Percentiles rank a stretch among this genome's conserved stretches.
Conservation (phyloP, 2,888 invertebrate genomes). For the Trisateles emortualis region DNA sequence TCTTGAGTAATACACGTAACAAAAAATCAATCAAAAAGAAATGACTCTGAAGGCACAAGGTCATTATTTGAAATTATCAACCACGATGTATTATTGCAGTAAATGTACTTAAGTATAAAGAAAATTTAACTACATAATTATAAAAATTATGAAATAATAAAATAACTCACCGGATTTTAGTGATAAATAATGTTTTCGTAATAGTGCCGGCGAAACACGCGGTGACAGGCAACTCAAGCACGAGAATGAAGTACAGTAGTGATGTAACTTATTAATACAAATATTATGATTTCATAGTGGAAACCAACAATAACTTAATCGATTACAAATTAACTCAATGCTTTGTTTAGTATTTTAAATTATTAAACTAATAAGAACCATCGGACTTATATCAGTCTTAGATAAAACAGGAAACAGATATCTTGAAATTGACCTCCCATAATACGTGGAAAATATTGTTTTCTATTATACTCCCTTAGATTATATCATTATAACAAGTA, state of each 20-base stretch:
- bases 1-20: conserved; percentile 28
- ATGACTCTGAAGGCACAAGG: conserved; percentile 44
- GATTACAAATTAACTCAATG: too few relatives aligned
- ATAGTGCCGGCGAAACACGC: conserved; percentile 73
- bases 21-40: conserved; percentile 48
- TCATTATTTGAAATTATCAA: conserved; percentile 22
- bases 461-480: too few relatives aligned
- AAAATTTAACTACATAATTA: conserved; percentile 19
- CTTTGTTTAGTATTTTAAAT: too few relatives aligned
- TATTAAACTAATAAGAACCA: too few relatives aligned
- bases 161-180: conserved; percentile 57
- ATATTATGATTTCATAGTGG: not conserved
- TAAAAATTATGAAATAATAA: conserved; percentile 21
- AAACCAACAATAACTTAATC: too few relatives aligned
- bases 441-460: too few relatives aligned
- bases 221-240: conserved; percentile 54
- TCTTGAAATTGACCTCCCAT: too few relatives aligned
- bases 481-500: too few relatives aligned
- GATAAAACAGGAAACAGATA: too few relatives aligned
- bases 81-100: not conserved
- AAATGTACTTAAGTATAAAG: conserved; percentile 3
- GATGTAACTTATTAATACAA: conserved; percentile 1
- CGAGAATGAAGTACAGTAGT: conserved; percentile 31
- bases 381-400: too few relatives aligned
- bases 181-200: conserved; percentile 51